Evolutionary conservation across 1,140 invertebrate genomes (phyloP), one percentile per base, ranked within the genome.

Genomic region (Drosophila murphyi): DNA sequence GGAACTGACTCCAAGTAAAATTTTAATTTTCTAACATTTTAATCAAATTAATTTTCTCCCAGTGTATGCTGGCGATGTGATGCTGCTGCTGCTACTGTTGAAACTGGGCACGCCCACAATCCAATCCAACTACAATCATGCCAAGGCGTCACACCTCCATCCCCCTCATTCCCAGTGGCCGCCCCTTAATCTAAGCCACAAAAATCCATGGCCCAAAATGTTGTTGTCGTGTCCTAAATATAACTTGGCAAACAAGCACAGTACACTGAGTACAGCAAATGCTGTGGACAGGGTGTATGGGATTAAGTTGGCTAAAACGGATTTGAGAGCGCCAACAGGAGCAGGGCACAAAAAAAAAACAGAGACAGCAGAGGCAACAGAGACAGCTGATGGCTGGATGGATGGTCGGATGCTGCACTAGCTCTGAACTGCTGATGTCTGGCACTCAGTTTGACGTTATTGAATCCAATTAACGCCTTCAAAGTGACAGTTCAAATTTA

Each of bases 401-500:
- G 34, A 7, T 50, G 68, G 41, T 34, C 61, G 32, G 55, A 12
- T 45, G 69, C 61, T 72, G 43, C 57, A 54, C 50, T 12, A 20
- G 32, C 59, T 39, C 64, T 37, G 54, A 57, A 56, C 52, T 56
- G 65, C 43, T 71, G 67, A 62, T 32, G 68, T 34, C 29, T 47
- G 35, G 55, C 37, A n/a, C 39, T n/a, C 41, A 32, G 35, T 34
- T 41, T 78, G 62, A 63, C 77, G 78, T 82, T 81, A 80, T 78
- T 89, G 74, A 88, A 88, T 88, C 83, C 83, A 88, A 88, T 88
- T 88, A 88, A 88, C 85, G 83, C 83, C 85, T 88, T 88, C 80
- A 88, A 88, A 88, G 83, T 88, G 83, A 88, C 83, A 88, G 80
- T 89, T 88, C 83, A 88, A 88, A 88, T 88, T 88, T 89, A 89